Percentiles rank a stretch among this genome's conserved stretches.
Conservation (phyloP, 2,888 invertebrate genomes). For the Thymelicus lineola region DNA sequence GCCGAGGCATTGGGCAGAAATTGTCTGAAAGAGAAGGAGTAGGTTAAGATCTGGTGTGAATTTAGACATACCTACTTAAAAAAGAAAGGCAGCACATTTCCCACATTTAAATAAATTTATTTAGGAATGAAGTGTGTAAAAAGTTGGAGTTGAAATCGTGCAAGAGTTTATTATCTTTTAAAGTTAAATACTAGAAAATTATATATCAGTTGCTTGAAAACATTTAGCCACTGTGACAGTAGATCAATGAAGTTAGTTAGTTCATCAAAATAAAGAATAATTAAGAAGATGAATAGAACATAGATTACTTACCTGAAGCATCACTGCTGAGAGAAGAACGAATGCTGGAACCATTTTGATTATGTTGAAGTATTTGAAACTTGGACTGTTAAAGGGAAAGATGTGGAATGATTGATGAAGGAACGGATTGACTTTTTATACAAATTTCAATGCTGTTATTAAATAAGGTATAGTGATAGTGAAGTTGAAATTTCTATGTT, state of each 20-base stretch:
- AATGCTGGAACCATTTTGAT: slow-evolving; percentile 11
- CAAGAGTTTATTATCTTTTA: too few species aligned
- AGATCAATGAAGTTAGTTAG: too few species aligned
- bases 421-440: not conserved
- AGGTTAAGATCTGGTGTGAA: too few species aligned
- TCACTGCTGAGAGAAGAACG: not conserved
- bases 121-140: too few species aligned
- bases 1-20: slow-evolving; percentile 35
- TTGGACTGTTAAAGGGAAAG: not conserved
- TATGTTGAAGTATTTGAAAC: not conserved
- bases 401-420: slow-evolving; percentile 1
- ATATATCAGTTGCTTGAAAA: too few species aligned
- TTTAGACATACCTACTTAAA: too few species aligned
- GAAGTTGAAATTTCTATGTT: not conserved
- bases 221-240: too few species aligned
- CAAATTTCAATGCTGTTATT: not conserved
- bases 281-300: not conserved
- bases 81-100: too few species aligned
- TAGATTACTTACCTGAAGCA: slow-evolving; percentile 3
- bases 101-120: too few species aligned
- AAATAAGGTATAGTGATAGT: not conserved
- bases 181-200: too few species aligned
- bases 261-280: too few species aligned
- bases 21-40: slow-evolving; percentile 18
- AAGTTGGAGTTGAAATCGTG: too few species aligned